A percentile compares a stretch with the other conserved stretches of the same genome.
These are phyloP conservation scores for Momotus momota DNA, from an alignment of 2,797 vertebrate genomes.

Conservation along the genomic window DNA sequence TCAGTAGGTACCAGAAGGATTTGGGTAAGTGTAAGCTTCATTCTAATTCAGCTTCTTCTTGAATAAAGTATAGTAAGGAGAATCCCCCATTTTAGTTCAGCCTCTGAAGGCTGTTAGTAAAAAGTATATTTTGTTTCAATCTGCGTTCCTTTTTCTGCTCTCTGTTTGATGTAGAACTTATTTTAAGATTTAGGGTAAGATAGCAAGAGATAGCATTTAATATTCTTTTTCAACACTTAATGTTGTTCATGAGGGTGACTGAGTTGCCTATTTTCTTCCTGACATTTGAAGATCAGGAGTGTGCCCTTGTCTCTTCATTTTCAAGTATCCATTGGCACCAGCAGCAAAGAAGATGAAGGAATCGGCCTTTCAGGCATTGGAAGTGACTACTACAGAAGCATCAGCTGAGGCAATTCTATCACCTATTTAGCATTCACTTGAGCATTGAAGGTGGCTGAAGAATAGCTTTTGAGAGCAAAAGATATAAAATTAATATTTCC, in stretches of 20 bases:
- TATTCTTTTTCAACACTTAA: neutral
- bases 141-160: neutral
- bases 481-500: neutral
- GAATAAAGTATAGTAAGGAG: neutral
- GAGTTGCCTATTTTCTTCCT: conserved; percentile 24
- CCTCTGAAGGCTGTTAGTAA: neutral
- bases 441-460: neutral
- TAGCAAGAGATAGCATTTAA: neutral
- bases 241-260: neutral
- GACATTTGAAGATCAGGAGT: conserved; percentile 42
- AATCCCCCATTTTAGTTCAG: neutral
- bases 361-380: conserved; percentile 34
- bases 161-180: too few species aligned
- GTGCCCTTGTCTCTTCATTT: conserved; percentile 63
- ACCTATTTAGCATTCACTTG: conserved; percentile 32
- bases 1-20: neutral
- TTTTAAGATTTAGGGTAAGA: neutral
- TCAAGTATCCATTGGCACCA: conserved; percentile 11
- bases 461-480: conserved; percentile 17
- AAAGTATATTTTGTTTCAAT: neutral
- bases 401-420: conserved; percentile 19
- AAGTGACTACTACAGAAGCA: conserved; percentile 55
- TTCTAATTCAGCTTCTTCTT: neutral
- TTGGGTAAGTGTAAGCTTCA: neutral
- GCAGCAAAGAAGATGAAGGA: conserved; percentile 43